These are phyloP conservation scores for Nasua narica DNA, from an alignment of 2,797 vertebrate species.

Conservation along the genomic window DNA sequence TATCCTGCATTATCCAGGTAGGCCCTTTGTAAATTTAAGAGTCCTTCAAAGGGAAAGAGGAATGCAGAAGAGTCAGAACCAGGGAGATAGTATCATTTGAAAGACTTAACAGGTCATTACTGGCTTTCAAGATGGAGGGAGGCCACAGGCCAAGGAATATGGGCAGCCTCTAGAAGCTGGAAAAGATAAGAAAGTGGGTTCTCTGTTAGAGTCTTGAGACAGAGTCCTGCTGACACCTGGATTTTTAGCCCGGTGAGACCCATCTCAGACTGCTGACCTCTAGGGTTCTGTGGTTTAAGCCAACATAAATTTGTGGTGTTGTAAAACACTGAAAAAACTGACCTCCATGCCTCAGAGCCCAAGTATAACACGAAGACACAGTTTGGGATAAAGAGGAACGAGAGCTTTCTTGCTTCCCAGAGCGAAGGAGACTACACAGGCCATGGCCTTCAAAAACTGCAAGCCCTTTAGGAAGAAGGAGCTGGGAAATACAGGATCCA, in stretches of 20 bases:
- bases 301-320: background rate
- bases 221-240: background rate
- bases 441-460: background rate
- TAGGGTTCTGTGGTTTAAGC: background rate
- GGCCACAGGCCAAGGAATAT: background rate
- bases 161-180: background rate
- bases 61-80: background rate
- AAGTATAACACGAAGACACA: background rate
- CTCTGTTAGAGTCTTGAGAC: background rate
- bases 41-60: background rate
- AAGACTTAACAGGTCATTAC: background rate
- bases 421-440: background rate
- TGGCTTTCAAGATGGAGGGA: background rate
- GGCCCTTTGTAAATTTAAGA: background rate
- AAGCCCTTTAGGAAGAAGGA: background rate
- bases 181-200: background rate
- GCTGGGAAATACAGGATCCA: background rate
- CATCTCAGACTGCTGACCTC: background rate
- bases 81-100: background rate
- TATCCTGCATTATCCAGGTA: background rate
- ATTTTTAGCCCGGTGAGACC: background rate
- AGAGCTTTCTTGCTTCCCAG: background rate
- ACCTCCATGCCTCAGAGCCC: background rate
- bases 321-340: background rate
- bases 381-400: background rate